phyloP scores from a whole-genome alignment of 2,113 vertebrate species.

The Clarias gariepinus region DNA sequence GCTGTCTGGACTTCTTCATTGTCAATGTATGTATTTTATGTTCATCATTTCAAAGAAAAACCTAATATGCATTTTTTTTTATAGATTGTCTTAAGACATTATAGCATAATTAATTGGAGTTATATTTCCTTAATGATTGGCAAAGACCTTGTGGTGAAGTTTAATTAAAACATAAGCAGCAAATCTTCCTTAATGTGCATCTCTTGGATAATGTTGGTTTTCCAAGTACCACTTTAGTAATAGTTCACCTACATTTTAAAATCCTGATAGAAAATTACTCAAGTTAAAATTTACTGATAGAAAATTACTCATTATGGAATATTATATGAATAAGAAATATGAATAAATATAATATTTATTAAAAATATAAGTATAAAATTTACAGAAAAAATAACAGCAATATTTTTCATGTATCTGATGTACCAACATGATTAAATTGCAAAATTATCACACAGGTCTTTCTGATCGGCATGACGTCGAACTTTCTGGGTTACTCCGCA shows the following conservation, averaged over 20 bases:
- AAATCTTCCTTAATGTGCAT: neutral
- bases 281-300: too few species aligned
- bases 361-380: too few species aligned
- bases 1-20: slow-evolving; percentile 96
- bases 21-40: slow-evolving; percentile 81
- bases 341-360: too few species aligned
- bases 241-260: neutral
- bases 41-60: neutral
- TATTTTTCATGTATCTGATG: neutral
- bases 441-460: slow-evolving; percentile 80
- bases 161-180: neutral
- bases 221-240: neutral
- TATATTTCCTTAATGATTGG: too few species aligned
- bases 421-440: neutral
- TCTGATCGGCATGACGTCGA: slow-evolving; percentile 87
- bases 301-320: too few species aligned
- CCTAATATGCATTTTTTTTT: neutral
- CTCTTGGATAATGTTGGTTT: neutral
- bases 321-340: too few species aligned
- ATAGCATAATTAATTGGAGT: too few species aligned
- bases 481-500: slow-evolving; percentile 90
- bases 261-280: neutral
- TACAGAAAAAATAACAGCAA: too few species aligned
- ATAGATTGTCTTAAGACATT: neutral
- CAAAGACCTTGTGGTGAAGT: too few species aligned